Conservation (phyloP, 2,888 invertebrate species). For the Chymomyza fuscimana region DNA sequence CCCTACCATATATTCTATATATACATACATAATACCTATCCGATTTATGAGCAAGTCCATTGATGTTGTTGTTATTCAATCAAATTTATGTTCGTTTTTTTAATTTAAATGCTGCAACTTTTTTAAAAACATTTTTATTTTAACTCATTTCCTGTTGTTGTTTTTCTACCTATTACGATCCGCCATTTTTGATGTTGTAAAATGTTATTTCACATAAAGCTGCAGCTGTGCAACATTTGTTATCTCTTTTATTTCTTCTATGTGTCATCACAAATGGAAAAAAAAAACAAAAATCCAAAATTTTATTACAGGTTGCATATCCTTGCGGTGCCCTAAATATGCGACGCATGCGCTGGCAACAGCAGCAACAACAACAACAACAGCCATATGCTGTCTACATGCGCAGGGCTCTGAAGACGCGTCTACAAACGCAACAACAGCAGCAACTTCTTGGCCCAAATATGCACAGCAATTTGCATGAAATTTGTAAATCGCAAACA, state of each 20-base stretch:
- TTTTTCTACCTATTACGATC: constrained; percentile 12
- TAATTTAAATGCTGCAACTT: constrained; percentile 36
- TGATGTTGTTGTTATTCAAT: constrained; percentile 7
- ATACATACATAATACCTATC: constrained; percentile 12
- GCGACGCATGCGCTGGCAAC: constrained; percentile 58
- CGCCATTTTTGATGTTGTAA: constrained; percentile 46
- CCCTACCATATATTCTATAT: constrained; percentile 33
- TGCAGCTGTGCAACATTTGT: constrained; percentile 2
- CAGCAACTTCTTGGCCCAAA: constrained; percentile 31
- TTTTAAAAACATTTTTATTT: constrained; percentile 22
- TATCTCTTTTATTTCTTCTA: constrained; percentile 22
- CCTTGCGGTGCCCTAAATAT: constrained; percentile 51
- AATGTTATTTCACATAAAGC: constrained; percentile 21
- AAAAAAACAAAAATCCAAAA: constrained; percentile 13
- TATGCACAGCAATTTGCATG: constrained; percentile 53
- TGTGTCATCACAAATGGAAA: constrained; percentile 42
- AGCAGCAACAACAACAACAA: constrained; percentile 37
- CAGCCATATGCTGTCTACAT: constrained; percentile 26
- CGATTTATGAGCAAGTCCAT: constrained; percentile 1
- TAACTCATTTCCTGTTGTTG: constrained; percentile 33
- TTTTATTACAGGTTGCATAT: constrained; percentile 59
- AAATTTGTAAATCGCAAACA: constrained; percentile 53
- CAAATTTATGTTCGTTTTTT: constrained; percentile 1
- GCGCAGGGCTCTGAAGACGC: constrained; percentile 30
- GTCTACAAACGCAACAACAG: constrained; percentile 15